Evolutionary conservation across 2,797 vertebrate species (phyloP).

Genomic region (Menidia menidia): DNA sequence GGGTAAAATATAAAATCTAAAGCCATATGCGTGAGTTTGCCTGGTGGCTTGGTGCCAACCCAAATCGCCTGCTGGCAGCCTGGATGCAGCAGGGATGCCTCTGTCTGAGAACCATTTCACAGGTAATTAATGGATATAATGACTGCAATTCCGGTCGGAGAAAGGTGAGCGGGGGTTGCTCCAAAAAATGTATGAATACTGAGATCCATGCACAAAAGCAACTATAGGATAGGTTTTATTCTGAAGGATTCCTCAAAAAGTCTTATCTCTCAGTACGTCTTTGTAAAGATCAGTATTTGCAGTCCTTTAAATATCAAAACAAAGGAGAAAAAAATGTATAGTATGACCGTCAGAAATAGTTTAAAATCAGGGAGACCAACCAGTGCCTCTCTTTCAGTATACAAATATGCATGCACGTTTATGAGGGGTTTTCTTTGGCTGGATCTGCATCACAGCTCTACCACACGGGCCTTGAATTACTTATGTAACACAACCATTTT

Average conservation of each 20-base stretch:
- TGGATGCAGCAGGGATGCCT: constrained; percentile 46
- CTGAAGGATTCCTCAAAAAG: neutral
- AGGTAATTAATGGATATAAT: constrained; percentile 85
- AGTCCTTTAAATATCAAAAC: constrained; percentile 1
- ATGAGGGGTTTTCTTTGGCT: constrained; percentile 49
- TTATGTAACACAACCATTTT: constrained; percentile 62
- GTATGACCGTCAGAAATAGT: constrained; percentile 3
- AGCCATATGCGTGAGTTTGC: constrained; percentile 27
- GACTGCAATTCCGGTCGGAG: constrained; percentile 61
- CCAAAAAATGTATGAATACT: constrained; percentile 37
- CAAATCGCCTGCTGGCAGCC: constrained; percentile 57
- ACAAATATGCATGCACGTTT: constrained; percentile 31
- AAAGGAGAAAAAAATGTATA: constrained; percentile 9
- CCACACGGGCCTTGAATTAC: constrained; percentile 67
- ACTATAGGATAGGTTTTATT: constrained; percentile 2
- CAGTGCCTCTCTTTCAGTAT: constrained; percentile 6
- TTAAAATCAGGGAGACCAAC: constrained; percentile 4
- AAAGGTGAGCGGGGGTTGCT: constrained; percentile 21
- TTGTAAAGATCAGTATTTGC: neutral
- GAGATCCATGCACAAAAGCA: constrained; percentile 43
- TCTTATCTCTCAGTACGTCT: constrained; percentile 2
- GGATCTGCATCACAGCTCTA: constrained; percentile 53
- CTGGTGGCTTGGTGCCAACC: constrained; percentile 50
- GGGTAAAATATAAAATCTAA: constrained; percentile 42
- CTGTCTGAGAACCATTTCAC: constrained; percentile 78